Conservation (phyloP, 2,113 vertebrate species). For the Malaclemys terrapin region DNA sequence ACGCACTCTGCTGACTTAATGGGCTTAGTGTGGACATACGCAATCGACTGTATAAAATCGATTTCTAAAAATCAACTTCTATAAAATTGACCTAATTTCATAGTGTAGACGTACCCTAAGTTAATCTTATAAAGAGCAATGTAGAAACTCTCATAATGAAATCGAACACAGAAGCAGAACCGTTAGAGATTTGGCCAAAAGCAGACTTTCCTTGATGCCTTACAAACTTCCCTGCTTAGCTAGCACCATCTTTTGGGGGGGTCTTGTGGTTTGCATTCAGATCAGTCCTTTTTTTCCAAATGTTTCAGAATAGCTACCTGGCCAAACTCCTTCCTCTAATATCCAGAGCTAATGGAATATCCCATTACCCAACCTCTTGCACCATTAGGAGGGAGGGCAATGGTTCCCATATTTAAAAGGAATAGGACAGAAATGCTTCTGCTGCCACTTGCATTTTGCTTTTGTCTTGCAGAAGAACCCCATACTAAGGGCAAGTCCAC, state of each 20-base stretch:
- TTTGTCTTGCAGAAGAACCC: conserved; percentile 28
- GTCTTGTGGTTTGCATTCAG: neutral
- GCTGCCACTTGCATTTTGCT: conserved; percentile 26
- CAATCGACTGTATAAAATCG: too few relatives aligned
- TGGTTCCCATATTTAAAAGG: neutral
- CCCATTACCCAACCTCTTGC: conserved; percentile 39
- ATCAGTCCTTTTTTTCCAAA: neutral
- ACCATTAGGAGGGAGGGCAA: neutral
- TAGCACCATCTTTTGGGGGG: neutral
- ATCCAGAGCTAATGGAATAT: neutral
- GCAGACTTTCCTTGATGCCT: neutral
- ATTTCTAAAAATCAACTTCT: too few relatives aligned
- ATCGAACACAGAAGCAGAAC: neutral
- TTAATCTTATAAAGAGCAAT: neutral
- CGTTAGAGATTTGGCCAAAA: neutral
- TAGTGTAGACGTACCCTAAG: too few relatives aligned
- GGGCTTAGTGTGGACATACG: too few relatives aligned
- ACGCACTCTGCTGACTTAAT: too few relatives aligned
- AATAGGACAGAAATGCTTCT: conserved; percentile 17
- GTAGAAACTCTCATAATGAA: conserved; percentile 3
- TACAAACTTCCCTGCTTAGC: neutral
- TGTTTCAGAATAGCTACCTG: neutral
- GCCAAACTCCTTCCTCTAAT: neutral
- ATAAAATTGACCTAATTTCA: too few relatives aligned
- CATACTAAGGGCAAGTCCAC: neutral